Evolutionary conservation across 2,113 vertebrate species (phyloP), one percentile per base, ranked within the genome.

Genomic region (Nerophis ophidion): DNA sequence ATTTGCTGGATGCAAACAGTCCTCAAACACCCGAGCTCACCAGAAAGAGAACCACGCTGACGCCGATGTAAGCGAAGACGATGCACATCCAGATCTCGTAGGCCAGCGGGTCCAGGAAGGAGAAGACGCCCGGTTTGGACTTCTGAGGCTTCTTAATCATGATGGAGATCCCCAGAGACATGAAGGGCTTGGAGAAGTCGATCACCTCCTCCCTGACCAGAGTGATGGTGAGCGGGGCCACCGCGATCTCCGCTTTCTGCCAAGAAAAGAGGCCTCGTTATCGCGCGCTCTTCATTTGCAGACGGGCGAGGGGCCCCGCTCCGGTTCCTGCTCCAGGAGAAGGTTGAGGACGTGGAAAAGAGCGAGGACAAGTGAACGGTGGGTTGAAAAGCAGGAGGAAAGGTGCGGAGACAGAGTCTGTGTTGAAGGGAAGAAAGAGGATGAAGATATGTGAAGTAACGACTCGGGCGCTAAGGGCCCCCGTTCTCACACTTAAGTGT

Each of bases 11-110:
- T 3, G 26, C 26, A 26, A 26, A 26, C 40, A 5, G 40, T 44
- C 4, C 1, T 12, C 4, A 44, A 44, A 36, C 6, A 35, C 26
- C 34, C 44, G 44, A 46, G 83, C 86, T 87, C 77, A 99, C 97
- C 86, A 99, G 90, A 90, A 99, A 99, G 51, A 98, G 92, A 81
- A 99, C 97, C 73, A 99, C 97, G 75, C 97, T 99, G 91, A 99
- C 97, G 65, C 97, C 97, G 76, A 99, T 99, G 89, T 99, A 99
- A 76, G 97, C 97, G 85, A 99, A 99, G 75, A 98, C 96, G 81
- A 99, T 99, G 86, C 97, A 99, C 97, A 99, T 99, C 97, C 97
- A 99, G 77, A 99, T 99, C 88, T 99, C 97, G 66, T 99, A 98
- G 33, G 97, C 97, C 89, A 99, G 90, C 26, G 96, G 96, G 74